Evolutionary conservation across 2,113 vertebrate genomes (phyloP).

Genomic region (Poeciliopsis retropinna): DNA sequence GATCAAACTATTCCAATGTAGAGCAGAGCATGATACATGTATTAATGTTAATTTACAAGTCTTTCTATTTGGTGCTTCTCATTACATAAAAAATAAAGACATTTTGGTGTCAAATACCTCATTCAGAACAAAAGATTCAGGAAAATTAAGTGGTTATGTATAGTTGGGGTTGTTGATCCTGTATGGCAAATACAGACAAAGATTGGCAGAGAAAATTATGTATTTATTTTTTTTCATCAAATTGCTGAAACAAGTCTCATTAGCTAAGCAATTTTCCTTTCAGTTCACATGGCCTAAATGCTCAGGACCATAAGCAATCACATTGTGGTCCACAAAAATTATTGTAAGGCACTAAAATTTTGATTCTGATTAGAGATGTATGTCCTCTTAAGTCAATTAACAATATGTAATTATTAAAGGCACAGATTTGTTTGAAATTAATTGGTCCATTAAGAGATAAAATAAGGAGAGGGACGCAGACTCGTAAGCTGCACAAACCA

Average conservation of each 20-base stretch:
- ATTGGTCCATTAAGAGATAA: slow-evolving; percentile 57
- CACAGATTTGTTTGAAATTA: slow-evolving; percentile 69
- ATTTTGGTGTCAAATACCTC: slow-evolving; percentile 59
- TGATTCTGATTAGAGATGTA: slow-evolving; percentile 51
- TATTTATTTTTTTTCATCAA: neutral
- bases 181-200: slow-evolving; percentile 78
- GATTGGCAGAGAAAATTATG: neutral
- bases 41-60: slow-evolving; percentile 77
- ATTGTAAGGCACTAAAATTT: slow-evolving; percentile 79
- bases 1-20: slow-evolving; percentile 74
- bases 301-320: slow-evolving; percentile 30
- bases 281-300: slow-evolving; percentile 37
- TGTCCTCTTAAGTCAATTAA: slow-evolving; percentile 46
- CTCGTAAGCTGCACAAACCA: slow-evolving; percentile 40
- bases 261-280: slow-evolving; percentile 18
- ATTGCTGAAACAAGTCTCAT: slow-evolving; percentile 16
- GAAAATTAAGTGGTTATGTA: slow-evolving; percentile 36
- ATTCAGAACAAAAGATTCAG: slow-evolving; percentile 43
- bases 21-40: slow-evolving; percentile 75
- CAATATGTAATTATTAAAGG: slow-evolving; percentile 61
- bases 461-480: slow-evolving; percentile 43
- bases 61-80: slow-evolving; percentile 75
- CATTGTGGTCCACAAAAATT: slow-evolving; percentile 59
- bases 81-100: slow-evolving; percentile 49
- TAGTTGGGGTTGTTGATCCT: slow-evolving; percentile 41